phyloP scores from a whole-genome alignment of 2,888 invertebrate genomes.

The Electrophaes corylata region DNA sequence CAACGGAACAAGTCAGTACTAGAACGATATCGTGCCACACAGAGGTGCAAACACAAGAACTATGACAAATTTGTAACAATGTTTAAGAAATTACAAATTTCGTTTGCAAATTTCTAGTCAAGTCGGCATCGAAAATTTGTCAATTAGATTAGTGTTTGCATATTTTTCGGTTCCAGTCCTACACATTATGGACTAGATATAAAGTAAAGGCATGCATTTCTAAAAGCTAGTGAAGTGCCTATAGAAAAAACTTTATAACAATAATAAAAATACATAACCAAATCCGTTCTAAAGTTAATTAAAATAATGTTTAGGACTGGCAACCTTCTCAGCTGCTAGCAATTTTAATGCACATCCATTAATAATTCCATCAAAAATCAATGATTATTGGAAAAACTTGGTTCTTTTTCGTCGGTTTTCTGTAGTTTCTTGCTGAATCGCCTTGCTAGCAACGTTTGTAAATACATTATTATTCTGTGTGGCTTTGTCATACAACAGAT shows the following conservation, averaged over 20 bases:
- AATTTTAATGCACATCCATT: conserved; percentile 8
- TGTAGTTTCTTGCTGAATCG: neutral
- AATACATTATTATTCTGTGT: conserved; percentile 53
- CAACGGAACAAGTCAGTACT: conserved; percentile 26
- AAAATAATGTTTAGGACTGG: conserved; percentile 49
- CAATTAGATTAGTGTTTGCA: conserved; percentile 66
- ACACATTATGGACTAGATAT: conserved; percentile 18
- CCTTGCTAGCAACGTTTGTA: conserved; percentile 60
- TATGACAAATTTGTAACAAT: conserved; percentile 4
- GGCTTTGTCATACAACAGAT: conserved; percentile 55
- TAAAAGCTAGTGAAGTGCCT: conserved; percentile 7
- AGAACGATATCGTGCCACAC: conserved; percentile 61
- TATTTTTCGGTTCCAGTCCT: conserved; percentile 71
- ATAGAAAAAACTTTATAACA: neutral
- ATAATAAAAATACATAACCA: neutral
- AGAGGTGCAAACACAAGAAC: conserved; percentile 71
- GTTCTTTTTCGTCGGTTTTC: too few species aligned
- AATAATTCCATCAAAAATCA: neutral
- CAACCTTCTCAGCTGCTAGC: conserved; percentile 54
- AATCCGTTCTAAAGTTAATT: conserved; percentile 11
- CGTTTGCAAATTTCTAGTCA: neutral
- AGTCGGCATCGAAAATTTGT: neutral
- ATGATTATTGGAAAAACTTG: too few species aligned
- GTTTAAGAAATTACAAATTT: neutral
- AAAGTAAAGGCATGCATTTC: conserved; percentile 23